Evolutionary conservation across 1,140 invertebrate genomes (phyloP).

Genomic region (Yoshiicerus persimilis): DNA sequence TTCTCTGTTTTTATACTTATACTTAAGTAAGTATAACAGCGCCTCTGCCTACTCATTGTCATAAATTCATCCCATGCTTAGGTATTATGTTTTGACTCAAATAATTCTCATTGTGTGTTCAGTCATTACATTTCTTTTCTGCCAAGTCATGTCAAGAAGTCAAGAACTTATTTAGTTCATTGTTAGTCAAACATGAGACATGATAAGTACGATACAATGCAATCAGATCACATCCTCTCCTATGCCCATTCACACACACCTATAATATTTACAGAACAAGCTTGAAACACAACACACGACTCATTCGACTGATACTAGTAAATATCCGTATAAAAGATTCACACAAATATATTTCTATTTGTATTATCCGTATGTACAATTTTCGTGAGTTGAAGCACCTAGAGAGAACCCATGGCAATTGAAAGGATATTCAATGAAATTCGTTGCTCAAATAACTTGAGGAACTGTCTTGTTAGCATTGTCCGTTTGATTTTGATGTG

Average conservation of each 20-base stretch:
- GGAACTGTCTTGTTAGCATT: neutral
- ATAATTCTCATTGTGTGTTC: neutral
- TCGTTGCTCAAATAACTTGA: neutral
- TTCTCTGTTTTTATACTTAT: neutral
- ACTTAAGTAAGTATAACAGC: neutral
- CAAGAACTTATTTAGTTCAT: neutral
- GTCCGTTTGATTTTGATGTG: neutral
- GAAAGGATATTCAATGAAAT: neutral
- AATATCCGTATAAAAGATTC: neutral
- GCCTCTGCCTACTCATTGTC: neutral
- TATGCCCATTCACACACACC: neutral
- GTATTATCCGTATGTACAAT: too few species aligned
- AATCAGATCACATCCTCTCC: neutral
- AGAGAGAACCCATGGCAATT: neutral
- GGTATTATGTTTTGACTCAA: neutral
- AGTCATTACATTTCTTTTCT: neutral
- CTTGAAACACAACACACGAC: neutral
- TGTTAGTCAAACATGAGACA: neutral
- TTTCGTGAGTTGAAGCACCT: too few species aligned
- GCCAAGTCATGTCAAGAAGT: neutral
- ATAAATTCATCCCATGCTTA: neutral
- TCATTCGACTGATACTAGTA: neutral
- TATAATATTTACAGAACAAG: too few species aligned
- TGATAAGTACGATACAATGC: neutral
- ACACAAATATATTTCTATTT: too few species aligned